Evolutionary conservation across 2,888 invertebrate species (phyloP).

Genomic region (Chymomyza amoena): DNA sequence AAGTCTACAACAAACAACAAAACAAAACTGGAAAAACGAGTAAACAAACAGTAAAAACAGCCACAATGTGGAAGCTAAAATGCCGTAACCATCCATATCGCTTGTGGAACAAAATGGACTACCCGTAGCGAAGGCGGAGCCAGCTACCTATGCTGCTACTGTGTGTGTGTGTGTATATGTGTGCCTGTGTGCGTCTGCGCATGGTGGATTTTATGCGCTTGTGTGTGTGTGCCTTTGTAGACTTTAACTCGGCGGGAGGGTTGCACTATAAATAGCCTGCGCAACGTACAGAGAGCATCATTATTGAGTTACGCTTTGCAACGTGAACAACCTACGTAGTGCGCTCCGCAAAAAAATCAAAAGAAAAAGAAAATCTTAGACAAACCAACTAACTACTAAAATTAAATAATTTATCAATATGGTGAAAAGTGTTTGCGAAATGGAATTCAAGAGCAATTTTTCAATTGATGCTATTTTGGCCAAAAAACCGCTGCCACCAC

Average conservation of each 20-base stretch:
- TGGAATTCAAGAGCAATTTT: slow-evolving; percentile 85
- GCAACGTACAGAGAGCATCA: slow-evolving; percentile 55
- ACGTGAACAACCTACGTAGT: slow-evolving; percentile 37
- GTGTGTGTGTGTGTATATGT: slow-evolving; percentile 28
- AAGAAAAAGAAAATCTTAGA: slow-evolving; percentile 3
- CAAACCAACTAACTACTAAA: slow-evolving; percentile 2
- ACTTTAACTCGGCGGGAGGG: slow-evolving; percentile 32
- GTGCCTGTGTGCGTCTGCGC: slow-evolving; percentile 11
- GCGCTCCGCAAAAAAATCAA: not conserved
- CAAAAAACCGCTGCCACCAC: slow-evolving; percentile 77
- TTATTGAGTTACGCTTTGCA: slow-evolving; percentile 63
- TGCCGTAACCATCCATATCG: slow-evolving; percentile 1
- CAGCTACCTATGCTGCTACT: not conserved
- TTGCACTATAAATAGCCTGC: slow-evolving; percentile 69
- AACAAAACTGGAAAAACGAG: slow-evolving; percentile 15
- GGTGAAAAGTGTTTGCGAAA: slow-evolving; percentile 75
- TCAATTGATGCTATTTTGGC: slow-evolving; percentile 89
- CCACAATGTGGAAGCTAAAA: slow-evolving; percentile 10
- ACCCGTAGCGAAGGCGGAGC: slow-evolving; percentile 6
- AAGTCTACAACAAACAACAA: slow-evolving; percentile 27
- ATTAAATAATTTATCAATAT: slow-evolving; percentile 48
- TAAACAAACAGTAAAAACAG: slow-evolving; percentile 7
- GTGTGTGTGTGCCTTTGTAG: slow-evolving; percentile 24
- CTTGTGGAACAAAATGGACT: slow-evolving; percentile 25
- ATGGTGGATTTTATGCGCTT: slow-evolving; percentile 42